Percentiles rank a stretch among this genome's conserved stretches.
Conservation (phyloP, 2,888 invertebrate genomes). For the Ischnus inquisitorius region DNA sequence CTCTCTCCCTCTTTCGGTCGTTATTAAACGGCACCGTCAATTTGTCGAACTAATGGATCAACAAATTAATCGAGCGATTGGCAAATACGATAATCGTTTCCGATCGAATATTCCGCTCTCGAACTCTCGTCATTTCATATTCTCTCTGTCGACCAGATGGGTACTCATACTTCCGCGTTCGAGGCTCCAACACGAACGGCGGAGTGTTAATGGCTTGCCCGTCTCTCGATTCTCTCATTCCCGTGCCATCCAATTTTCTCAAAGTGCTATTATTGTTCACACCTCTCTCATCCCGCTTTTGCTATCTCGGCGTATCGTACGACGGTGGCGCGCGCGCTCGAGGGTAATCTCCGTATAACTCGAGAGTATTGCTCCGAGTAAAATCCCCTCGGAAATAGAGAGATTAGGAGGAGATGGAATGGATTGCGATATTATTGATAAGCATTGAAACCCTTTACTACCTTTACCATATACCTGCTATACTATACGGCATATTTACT, state of each 20-base stretch:
- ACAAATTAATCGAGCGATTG: conserved; percentile 62
- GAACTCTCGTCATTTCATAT: conserved; percentile 21
- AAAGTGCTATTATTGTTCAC: conserved; percentile 62
- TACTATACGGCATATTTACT: too few relatives aligned
- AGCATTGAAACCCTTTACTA: neutral
- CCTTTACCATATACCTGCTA: too few relatives aligned
- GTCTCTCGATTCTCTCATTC: conserved; percentile 61
- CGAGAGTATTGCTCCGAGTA: conserved; percentile 30
- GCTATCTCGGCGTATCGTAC: conserved; percentile 19
- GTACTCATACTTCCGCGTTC: conserved; percentile 37
- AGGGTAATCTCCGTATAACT: conserved; percentile 23
- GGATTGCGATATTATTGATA: conserved; percentile 3
- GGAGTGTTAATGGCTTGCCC: conserved; percentile 51
- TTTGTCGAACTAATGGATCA: conserved; percentile 65
- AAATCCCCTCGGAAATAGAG: conserved; percentile 39
- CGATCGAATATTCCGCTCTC: conserved; percentile 43
- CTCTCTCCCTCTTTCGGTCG: too few relatives aligned
- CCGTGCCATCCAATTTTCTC: conserved; percentile 65
- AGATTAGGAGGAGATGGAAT: neutral
- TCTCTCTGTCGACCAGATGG: conserved; percentile 1
- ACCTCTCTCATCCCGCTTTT: neutral
- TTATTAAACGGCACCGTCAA: conserved; percentile 47
- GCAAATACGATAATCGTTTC: conserved; percentile 53
- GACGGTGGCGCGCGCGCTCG: neutral
- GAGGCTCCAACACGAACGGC: conserved; percentile 24